Percentiles rank a stretch among this genome's conserved stretches.
Conservation (phyloP, 2,113 vertebrate species). For the Herpailurus yagouaroundi region DNA sequence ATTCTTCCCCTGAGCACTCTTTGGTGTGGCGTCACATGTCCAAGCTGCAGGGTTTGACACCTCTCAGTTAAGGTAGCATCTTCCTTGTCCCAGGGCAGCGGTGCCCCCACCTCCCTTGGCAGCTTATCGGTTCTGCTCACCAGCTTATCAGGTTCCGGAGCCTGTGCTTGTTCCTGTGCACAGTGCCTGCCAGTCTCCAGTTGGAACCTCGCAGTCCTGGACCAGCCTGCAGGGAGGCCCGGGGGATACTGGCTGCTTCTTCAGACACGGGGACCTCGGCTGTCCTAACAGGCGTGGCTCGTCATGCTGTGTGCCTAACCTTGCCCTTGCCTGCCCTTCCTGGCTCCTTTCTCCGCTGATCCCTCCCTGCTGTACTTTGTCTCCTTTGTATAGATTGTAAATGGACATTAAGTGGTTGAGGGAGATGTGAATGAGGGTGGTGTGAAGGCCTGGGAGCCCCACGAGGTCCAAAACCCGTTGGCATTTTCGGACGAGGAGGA, state of each 20-base stretch:
- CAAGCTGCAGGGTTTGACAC: not conserved
- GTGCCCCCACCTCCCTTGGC: too few relatives aligned
- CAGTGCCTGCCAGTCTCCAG: not conserved
- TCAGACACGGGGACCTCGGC: not conserved
- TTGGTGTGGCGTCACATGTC: not conserved
- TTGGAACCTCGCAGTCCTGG: not conserved
- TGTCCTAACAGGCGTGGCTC: slow-evolving; percentile 62
- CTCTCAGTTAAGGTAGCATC: not conserved
- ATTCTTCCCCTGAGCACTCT: not conserved
- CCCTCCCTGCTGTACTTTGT: slow-evolving; percentile 72
- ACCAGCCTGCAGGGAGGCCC: not conserved
- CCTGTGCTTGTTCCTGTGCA: not conserved
- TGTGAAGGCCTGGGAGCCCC: slow-evolving; percentile 82
- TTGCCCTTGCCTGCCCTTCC: not conserved
- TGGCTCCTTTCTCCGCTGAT: slow-evolving; percentile 32
- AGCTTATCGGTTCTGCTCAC: not conserved
- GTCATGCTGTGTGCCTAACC: slow-evolving; percentile 52
- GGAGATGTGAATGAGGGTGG: slow-evolving; percentile 85
- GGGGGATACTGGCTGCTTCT: not conserved
- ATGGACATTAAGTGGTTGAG: slow-evolving; percentile 85
- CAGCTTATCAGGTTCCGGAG: not conserved
- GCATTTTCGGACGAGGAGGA: slow-evolving; percentile 88
- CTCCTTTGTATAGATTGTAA: slow-evolving; percentile 83
- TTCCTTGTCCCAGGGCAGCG: not conserved
- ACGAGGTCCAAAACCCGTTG: slow-evolving; percentile 81